Base-by-base conservation (phyloP, 2,113 vertebrate genomes). In the Herpailurus yagouaroundi region DNA sequence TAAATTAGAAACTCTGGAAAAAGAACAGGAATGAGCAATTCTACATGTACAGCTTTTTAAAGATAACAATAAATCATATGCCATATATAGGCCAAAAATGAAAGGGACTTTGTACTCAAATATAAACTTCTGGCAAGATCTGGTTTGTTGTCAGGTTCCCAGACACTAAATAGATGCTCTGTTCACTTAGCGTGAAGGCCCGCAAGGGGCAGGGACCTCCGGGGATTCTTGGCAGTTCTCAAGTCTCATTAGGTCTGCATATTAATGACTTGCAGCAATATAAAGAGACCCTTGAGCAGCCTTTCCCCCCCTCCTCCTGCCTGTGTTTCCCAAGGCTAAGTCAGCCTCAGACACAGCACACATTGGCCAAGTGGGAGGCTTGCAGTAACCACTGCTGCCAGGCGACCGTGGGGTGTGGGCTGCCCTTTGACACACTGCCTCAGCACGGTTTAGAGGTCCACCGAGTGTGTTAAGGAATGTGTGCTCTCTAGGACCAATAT, bases 221-320 rank as follows among this genome's bases (percentile, higher is more conserved):
- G 97, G 98, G 98, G 98, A 98, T 98, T 98, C 99, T 99, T 99
- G 98, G 99, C 99, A 99, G 98, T 98, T 98, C 98, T 98, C 98
- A 98, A 99, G 98, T 98, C 99, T 99, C 99, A 99, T 99, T 99
- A 99, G 99, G 98, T 98, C 98, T 99, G 98, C 99, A 99, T 99
- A 99, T 99, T 99, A 99, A 99, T 99, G 99, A 99, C 99, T 99
- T 99, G 98, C 98, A 98, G 98, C 98, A 99, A 99, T 97, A 99
- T 98, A 99, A 99, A 98, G 99, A 98, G 98, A 98, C 98, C 98
- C 98, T 99, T 99, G 98, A 98, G 98, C 98, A 97, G 98, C 83
- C 97, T 97, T 97, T 89, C 87, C 89, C 92, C 91, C 95, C 95
- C 98, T 98, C 96, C 98, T 98, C 97, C 95, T 88, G 98, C 98